Percentiles rank a stretch among this genome's conserved stretches.
Conservation (phyloP, 2,797 vertebrate species). For the Loriculus beryllinus region DNA sequence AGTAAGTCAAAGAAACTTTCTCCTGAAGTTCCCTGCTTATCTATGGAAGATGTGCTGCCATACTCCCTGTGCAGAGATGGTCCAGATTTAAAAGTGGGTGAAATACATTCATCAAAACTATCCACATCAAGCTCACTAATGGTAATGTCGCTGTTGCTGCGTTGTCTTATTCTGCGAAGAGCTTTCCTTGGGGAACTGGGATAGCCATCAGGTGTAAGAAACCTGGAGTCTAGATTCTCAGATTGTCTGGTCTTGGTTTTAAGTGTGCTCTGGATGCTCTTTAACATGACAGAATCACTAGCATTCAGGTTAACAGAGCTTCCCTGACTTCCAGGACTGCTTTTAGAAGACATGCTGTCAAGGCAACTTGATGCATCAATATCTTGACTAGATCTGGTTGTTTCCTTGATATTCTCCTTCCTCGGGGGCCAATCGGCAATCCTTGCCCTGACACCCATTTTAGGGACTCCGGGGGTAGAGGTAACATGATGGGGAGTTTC, state of each 20-base stretch:
- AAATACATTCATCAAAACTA: slow-evolving; percentile 92
- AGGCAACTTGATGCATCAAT: slow-evolving; percentile 80
- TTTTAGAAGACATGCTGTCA: slow-evolving; percentile 82
- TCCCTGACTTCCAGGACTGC: slow-evolving; percentile 83
- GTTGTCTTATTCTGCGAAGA: slow-evolving; percentile 87
- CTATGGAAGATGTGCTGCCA: slow-evolving; percentile 96
- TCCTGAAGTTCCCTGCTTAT: slow-evolving; percentile 91
- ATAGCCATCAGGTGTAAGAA: slow-evolving; percentile 85
- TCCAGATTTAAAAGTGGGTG: slow-evolving; percentile 87
- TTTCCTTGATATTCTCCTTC: slow-evolving; percentile 85
- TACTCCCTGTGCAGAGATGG: slow-evolving; percentile 93
- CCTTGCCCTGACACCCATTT: slow-evolving; percentile 96
- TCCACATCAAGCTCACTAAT: slow-evolving; percentile 96
- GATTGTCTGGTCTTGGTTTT: slow-evolving; percentile 83
- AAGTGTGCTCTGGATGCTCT: slow-evolving; percentile 92
- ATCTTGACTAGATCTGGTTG: slow-evolving; percentile 80
- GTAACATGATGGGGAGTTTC: slow-evolving; percentile 86
- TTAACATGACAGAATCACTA: slow-evolving; percentile 91
- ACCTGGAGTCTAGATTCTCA: slow-evolving; percentile 85
- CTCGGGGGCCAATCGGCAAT: slow-evolving; percentile 97
- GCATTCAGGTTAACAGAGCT: slow-evolving; percentile 87
- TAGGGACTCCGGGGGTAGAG: slow-evolving; percentile 90
- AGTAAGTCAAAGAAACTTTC: slow-evolving; percentile 94
- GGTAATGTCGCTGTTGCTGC: slow-evolving; percentile 97
- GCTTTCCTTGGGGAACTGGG: slow-evolving; percentile 84